Evolutionary conservation across 2,113 vertebrate genomes (phyloP).

Genomic region (Bubo bubo): DNA sequence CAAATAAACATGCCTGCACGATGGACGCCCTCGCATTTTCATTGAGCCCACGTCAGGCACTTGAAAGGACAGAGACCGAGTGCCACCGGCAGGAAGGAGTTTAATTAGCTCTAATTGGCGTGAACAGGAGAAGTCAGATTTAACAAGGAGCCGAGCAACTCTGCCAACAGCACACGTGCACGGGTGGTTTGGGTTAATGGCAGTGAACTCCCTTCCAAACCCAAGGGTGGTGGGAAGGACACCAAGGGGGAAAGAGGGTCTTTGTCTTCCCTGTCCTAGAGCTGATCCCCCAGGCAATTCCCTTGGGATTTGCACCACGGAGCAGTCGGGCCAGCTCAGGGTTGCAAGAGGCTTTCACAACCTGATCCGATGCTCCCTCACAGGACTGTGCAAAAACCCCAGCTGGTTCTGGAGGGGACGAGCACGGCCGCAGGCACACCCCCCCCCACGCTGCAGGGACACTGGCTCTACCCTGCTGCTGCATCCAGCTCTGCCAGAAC

Average conservation of each 20-base stretch:
- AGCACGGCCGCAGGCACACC: not conserved
- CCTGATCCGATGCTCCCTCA: not conserved
- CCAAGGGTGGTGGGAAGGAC: not conserved
- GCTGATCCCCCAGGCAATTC: not conserved
- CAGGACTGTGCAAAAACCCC: fast-evolving
- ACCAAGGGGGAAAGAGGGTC: no score
- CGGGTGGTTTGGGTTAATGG: not conserved
- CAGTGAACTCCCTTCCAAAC: not conserved
- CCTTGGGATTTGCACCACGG: not conserved
- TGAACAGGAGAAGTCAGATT: not conserved
- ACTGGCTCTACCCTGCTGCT: fast-evolving
- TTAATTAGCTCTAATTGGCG: not conserved
- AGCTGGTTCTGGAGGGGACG: fast-evolving
- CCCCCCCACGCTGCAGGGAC: not conserved
- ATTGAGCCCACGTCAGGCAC: not conserved
- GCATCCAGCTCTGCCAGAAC: fast-evolving
- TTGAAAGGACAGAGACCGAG: not conserved
- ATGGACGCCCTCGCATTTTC: fast-evolving
- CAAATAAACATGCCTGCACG: fast-evolving
- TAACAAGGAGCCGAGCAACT: not conserved
- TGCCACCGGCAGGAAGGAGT: not conserved
- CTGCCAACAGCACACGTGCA: not conserved
- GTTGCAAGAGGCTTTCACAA: not conserved
- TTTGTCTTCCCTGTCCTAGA: no score
- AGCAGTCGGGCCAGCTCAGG: not conserved